These are phyloP conservation scores for Gnathonemus echidnorhynchus DNA, from an alignment of 2,113 vertebrate genomes.

Conservation along the genomic window DNA sequence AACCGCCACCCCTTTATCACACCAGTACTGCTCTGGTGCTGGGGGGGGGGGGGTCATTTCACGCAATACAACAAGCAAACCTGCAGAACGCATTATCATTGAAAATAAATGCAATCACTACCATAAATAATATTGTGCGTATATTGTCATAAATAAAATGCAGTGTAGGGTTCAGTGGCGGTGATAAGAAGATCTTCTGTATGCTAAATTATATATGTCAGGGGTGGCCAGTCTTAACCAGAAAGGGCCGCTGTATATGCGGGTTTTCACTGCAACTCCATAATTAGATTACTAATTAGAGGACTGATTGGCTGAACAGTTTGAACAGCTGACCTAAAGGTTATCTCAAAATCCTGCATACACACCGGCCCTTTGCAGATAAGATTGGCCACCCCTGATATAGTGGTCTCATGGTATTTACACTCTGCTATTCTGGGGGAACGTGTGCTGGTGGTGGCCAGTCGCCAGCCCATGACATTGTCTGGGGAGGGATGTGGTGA, in stretches of 20 bases:
- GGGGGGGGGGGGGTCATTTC: background rate
- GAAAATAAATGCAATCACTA: background rate
- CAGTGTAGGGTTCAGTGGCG: background rate
- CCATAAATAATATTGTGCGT: background rate
- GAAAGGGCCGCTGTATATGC: no score
- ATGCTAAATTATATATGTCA: background rate
- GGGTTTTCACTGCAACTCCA: no score
- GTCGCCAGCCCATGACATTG: background rate
- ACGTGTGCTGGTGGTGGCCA: background rate
- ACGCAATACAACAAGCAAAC: background rate
- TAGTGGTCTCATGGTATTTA: background rate
- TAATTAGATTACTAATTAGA: no score
- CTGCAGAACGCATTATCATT: background rate
- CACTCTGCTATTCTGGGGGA: background rate
- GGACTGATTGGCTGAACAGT: no score
- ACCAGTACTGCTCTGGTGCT: background rate
- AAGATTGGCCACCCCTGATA: background rate
- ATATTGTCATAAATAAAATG: background rate
- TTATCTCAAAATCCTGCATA: no score
- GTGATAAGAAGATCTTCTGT: background rate
- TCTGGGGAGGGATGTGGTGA: background rate
- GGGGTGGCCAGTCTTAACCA: no score
- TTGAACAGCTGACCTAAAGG: no score
- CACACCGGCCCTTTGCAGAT: no score
- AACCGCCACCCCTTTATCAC: constrained; percentile 13